Base-by-base conservation (phyloP, 2,888 invertebrate genomes). In the Cordilura impudica region DNA sequence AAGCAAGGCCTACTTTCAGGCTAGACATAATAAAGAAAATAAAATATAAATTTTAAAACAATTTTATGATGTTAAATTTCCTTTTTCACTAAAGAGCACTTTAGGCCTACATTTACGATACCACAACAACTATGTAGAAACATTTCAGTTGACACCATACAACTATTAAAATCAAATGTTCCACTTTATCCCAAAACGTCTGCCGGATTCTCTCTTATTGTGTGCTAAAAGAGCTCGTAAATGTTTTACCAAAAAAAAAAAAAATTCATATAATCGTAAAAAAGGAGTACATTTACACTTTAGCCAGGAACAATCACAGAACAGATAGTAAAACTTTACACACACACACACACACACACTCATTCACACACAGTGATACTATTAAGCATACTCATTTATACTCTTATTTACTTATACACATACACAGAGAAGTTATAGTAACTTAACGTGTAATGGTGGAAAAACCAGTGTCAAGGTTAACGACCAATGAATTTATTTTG, bases 381-480 rank as follows among this genome's bases (percentile, higher is more conserved):
- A 26, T 10, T 18, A 49, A 47, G 61, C 51, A 54, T 51, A 76
- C 45, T 70, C 35, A 45, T 39, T 2, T 58, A 54, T 26, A 61
- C 19, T 54, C n/a, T 58, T 53, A 39, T n/a, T 47, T 39, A 31
- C 47, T 70, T 49, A 83, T 83, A 85, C 18, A 29, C 18, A 56
- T 3, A 45, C 53, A 60, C 39, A 61, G 66, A 29, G 49, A 31
- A 78, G 61, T 78, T 67, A 26, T 35, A 82, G 72, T 67, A 67
- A 67, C 66, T 67, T 74, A 67, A 74, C 74, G 74, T 75, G 79
- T 76, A 82, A 84, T 69, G 75, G 75, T 76, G 83, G 86, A 86
- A 83, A 87, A 88, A 87, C 86, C 87, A 87, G 88, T 89, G 90
- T 90, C 90, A 90, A 90, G 90, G 90, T 90, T 90, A 90, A 90